Conservation (phyloP, 2,113 vertebrate genomes). For the Bufo bufo region DNA sequence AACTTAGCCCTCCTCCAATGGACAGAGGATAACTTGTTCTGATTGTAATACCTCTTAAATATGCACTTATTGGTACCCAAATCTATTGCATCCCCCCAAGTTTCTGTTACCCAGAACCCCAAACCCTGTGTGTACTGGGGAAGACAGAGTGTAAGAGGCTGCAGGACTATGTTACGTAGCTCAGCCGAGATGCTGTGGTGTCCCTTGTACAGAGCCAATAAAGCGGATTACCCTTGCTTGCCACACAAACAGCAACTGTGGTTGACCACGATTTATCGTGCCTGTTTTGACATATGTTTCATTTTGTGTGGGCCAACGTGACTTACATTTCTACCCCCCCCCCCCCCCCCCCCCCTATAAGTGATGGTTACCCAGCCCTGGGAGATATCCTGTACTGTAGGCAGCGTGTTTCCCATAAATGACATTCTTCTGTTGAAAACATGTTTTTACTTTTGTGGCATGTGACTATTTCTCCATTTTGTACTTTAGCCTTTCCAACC, state of each 20-base stretch:
- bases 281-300: neutral
- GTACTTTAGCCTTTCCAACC: constrained; percentile 51
- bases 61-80: too few species aligned
- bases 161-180: neutral
- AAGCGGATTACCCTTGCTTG: neutral
- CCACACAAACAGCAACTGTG: neutral
- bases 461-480: constrained; percentile 46
- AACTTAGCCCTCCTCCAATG: too few species aligned
- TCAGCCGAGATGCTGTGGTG: neutral
- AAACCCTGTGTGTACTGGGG: neutral
- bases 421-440: constrained; percentile 55
- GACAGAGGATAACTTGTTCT: too few species aligned
- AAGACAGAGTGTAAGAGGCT: too few species aligned
- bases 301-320: constrained; percentile 34
- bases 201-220: neutral
- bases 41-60: too few species aligned
- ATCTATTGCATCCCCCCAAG: neutral
- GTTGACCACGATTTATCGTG: neutral
- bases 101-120: neutral
- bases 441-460: constrained; percentile 57
- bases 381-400: constrained; percentile 33
- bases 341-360: neutral
- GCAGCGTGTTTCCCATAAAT: constrained; percentile 44
- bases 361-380: neutral
- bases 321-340: neutral